Base-by-base conservation (phyloP, 2,797 vertebrate species). In the Luscinia megarhynchos region DNA sequence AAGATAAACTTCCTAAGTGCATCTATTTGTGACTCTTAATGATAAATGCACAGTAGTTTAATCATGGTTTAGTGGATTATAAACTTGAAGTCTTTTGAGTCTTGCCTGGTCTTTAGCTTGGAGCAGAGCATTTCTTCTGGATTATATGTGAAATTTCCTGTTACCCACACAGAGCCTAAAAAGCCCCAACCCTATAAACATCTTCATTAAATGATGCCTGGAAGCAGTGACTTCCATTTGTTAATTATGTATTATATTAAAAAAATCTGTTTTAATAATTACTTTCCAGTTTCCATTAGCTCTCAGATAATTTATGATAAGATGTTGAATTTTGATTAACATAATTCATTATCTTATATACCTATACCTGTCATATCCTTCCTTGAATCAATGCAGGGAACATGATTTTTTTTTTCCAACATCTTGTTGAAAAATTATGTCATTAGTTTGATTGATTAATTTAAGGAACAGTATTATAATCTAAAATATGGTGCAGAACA, bases 161-260 rank as follows among this genome's bases (percentile, higher is more conserved):
- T 69, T 90, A 87, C 21, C 46, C 57, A 72, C 51, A 55, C 61
- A 83, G 55, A 59, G 23, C 53, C 62, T 58, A 76, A 87, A 76
- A 26, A 1, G 1, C 50, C 62, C 36, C 84, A 84, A 24, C 36
- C 36, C 77, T 66, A 83, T 72, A 91, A 92, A 91, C 17, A n/a
- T 89, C 93, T 93, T 93, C 95, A 94, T 96, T 95, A 96, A 96
- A 80, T 75, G 58, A 43, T 95, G 87, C 92, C 95, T 96, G 50
- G 68, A 74, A 96, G 90, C 93, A 87, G 58, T 34, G 57, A 83
- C 15, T 92, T 95, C 78, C 53, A 34, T 61, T 57, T 50, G 34
- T 95, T 97, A 95, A 96, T 95, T 94, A 95, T 68, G 43, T 74
- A 80, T 91, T 92, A 90, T 80, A 93, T 93, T 57, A 51, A 87